Conservation (phyloP, 2,113 vertebrate species). For the Orthonyx spaldingii region DNA sequence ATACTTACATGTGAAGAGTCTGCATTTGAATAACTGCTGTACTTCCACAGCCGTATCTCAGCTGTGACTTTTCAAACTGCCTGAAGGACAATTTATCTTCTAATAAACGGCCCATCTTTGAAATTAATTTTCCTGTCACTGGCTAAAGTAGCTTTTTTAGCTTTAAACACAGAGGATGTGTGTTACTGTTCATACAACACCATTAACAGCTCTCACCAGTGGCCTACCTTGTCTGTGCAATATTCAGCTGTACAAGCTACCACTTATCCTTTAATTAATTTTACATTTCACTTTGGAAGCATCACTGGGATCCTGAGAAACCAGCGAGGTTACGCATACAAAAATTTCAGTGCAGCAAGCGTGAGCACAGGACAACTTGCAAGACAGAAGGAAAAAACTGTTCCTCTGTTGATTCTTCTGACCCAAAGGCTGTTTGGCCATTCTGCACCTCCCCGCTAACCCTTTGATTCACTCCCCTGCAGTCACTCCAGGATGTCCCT, state of each 20-base stretch:
- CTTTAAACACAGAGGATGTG: background rate
- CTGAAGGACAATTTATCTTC: background rate
- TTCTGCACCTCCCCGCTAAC: background rate
- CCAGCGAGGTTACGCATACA: background rate
- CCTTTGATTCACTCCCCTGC: background rate
- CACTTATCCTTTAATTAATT: background rate
- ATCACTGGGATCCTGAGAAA: background rate
- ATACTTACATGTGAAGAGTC: background rate
- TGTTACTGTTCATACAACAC: background rate
- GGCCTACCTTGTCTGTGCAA: background rate
- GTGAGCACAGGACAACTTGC: background rate
- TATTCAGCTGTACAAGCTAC: background rate
- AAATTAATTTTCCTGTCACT: background rate
- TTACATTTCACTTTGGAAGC: background rate
- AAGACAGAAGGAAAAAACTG: background rate
- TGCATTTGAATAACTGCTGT: background rate
- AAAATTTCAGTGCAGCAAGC: background rate
- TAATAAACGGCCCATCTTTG: background rate
- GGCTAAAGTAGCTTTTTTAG: background rate
- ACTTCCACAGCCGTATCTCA: background rate
- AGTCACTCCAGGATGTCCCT: background rate
- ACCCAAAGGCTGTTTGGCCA: rapidly evolving
- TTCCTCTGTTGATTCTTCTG: background rate
- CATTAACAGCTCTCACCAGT: background rate
- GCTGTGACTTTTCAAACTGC: background rate